Base-by-base conservation (phyloP, 2,888 invertebrate genomes). In the Cloeon dipterum region DNA sequence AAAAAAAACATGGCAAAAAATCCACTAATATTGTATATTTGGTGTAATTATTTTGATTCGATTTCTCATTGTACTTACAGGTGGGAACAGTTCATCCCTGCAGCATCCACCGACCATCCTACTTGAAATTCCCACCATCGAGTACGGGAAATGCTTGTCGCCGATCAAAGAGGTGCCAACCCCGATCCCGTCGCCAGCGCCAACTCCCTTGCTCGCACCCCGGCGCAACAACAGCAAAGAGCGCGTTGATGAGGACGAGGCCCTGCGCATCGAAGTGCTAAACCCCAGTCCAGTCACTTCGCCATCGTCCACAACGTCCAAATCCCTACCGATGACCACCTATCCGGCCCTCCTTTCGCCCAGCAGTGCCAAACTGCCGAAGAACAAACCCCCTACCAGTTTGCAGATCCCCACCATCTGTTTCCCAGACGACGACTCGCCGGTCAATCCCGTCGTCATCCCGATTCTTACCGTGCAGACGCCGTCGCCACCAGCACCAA, bases 61-160 rank as follows among this genome's bases (percentile, higher is more conserved):
- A n/a, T n/a, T n/a, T n/a, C n/a, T n/a, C n/a, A n/a, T n/a, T n/a
- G n/a, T 21, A 21, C 7, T 21, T 5, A 10, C 7, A 14, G 29
- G 29, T 14, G 29, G 29, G 7, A 14, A n/a, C 14, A 14, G 13
- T 5, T 29, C 29, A 5, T 29, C 29, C 29, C 58, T 70, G 34
- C 60, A 74, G 26, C 74, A 76, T 52, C 74, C 75, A 38, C 75
- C 77, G 25, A 73, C 74, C 26, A 78, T 79, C 45, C 63, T 77
- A 20, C 62, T 81, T 38, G 79, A 81, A 62, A 74, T 77, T 46
- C 77, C 79, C 26, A 70, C 68, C 52, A 46, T 49, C 39, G 53
- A 55, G 40, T 72, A 73, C 47, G 74, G 70, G 51, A 75, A 75
- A 57, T 79, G 78, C 59, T 65, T 81, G 44, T 51, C 51, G 11